These are phyloP conservation scores for Girardinichthys multiradiatus DNA, from an alignment of 2,113 vertebrate species.

Conservation along the genomic window DNA sequence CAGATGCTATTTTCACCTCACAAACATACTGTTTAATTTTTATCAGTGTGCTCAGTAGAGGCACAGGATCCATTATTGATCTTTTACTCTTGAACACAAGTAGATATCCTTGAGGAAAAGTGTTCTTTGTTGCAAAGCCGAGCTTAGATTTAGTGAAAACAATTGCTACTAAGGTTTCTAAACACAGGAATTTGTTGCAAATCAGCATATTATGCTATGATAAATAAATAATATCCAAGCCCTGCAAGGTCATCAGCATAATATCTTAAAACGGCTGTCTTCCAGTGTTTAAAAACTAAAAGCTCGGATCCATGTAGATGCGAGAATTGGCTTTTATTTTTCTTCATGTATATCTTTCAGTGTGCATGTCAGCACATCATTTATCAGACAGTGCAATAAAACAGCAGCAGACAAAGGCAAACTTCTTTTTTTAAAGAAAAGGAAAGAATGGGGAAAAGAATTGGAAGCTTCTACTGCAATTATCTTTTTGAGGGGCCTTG, in stretches of 20 bases:
- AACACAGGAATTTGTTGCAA: slow-evolving; percentile 6
- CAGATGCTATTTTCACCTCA: slow-evolving; percentile 56
- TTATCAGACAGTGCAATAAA: slow-evolving; percentile 37
- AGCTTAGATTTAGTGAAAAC: slow-evolving; percentile 27
- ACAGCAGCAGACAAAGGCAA: slow-evolving; percentile 32
- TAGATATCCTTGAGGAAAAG: slow-evolving; percentile 58
- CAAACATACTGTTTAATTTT: slow-evolving; percentile 46
- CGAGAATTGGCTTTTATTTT: slow-evolving; percentile 43
- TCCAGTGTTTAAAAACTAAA: slow-evolving; percentile 36
- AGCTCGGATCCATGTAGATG: slow-evolving; percentile 49
- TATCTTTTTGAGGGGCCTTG: slow-evolving; percentile 56
- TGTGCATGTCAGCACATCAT: slow-evolving; percentile 9
- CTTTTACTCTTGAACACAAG: slow-evolving; percentile 48
- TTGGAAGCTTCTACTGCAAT: slow-evolving; percentile 44
- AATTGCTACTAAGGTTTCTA: slow-evolving; percentile 7
- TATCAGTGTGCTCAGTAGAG: slow-evolving; percentile 34
- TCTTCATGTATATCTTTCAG: slow-evolving; percentile 24
- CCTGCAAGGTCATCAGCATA: slow-evolving; percentile 17
- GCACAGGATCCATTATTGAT: slow-evolving; percentile 66
- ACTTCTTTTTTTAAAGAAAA: slow-evolving; percentile 10
- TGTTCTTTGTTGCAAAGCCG: slow-evolving; percentile 37
- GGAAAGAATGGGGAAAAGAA: slow-evolving; percentile 34
- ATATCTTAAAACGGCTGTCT: slow-evolving; percentile 22
- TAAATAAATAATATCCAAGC: slow-evolving; percentile 5
- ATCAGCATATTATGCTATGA: slow-evolving; percentile 11